phyloP scores from a whole-genome alignment of 2,888 invertebrate species.

The Drosophila monieri region DNA sequence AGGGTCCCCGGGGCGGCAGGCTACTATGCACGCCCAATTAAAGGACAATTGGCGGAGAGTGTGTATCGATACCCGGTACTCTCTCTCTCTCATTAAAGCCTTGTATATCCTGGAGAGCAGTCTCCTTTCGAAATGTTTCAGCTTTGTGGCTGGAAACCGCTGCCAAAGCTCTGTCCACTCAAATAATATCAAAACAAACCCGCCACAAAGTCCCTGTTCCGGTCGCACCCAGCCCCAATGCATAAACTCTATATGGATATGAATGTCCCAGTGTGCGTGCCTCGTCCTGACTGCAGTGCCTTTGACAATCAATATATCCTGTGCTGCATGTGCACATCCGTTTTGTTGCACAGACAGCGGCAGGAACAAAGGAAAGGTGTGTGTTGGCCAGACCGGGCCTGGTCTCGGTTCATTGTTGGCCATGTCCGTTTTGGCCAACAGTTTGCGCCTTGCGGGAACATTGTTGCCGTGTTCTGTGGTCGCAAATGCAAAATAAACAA shows the following conservation, averaged over 20 bases:
- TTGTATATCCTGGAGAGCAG: neutral
- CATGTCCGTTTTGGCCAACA: slow-evolving; percentile 47
- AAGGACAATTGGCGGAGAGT: too few relatives aligned
- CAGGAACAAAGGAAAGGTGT: slow-evolving; percentile 57
- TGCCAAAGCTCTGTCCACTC: slow-evolving; percentile 15
- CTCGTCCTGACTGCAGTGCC: neutral
- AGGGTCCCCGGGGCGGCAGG: too few relatives aligned
- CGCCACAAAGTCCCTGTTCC: slow-evolving; percentile 7
- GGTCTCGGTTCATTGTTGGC: slow-evolving; percentile 49
- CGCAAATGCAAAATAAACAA: slow-evolving; percentile 30
- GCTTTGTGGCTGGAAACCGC: slow-evolving; percentile 17
- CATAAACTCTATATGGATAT: neutral
- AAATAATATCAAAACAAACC: slow-evolving; percentile 45
- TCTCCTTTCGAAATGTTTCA: neutral
- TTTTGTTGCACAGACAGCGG: slow-evolving; percentile 55
- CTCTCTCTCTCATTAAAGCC: neutral
- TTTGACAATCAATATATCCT: slow-evolving; percentile 77
- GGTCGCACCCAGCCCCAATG: neutral
- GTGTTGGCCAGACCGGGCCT: slow-evolving; percentile 1
- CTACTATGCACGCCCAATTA: too few relatives aligned
- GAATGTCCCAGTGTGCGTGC: neutral
- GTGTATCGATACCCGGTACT: neutral
- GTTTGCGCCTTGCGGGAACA: slow-evolving; percentile 32
- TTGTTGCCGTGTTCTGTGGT: slow-evolving; percentile 44
- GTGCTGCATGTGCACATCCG: slow-evolving; percentile 71